Base-by-base conservation (phyloP, 2,113 vertebrate genomes). In the Eclectus roratus region DNA sequence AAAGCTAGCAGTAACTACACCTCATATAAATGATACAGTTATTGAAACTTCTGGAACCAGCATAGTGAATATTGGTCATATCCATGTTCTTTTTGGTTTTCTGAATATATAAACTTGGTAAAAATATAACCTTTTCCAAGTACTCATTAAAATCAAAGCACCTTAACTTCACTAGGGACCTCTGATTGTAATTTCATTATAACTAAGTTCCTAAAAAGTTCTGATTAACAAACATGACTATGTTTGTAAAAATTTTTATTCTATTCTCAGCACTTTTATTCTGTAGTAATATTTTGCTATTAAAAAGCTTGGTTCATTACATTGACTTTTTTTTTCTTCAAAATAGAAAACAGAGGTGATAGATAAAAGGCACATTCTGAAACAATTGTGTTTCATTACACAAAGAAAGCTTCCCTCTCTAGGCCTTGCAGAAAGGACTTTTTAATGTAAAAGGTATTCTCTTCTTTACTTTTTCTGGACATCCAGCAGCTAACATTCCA, bases 41-140 rank as follows among this genome's bases (percentile, higher is more conserved):
- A 55, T 4, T 69, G 53, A 86, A 79, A 71, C 5, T 71, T 18
- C n/a, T 47, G 44, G 52, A 69, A 65, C 5, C 17, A 69, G 8
- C 8, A 41, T 1, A 74, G 8, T 41, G 14, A 78, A 60, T 55
- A 71, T 3, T 56, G 15, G 44, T 29, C 19, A 56, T 5, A 52
- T 23, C 10, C 10, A 2, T 23, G 2, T 29, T 43, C 43, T 49
- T 80, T 76, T 39, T 44, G 0, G 0, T 20, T 85, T 88, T 69
- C 27, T 33, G 24, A 56, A 6, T 58, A 88, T 70, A 76, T 25
- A 14, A 83, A 11, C 11, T 19, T 29, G 12, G 35, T 33, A 29
- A 88, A 93, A 94, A 80, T 20, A 17, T 17, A 52, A 66, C 7
- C 14, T 49, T 79, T 82, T 71, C 33, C 39, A 89, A 76, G 23